A percentile compares a stretch with the other conserved stretches of the same genome.
Conservation (phyloP, 2,888 invertebrate species). For the Leucoma salicis region DNA sequence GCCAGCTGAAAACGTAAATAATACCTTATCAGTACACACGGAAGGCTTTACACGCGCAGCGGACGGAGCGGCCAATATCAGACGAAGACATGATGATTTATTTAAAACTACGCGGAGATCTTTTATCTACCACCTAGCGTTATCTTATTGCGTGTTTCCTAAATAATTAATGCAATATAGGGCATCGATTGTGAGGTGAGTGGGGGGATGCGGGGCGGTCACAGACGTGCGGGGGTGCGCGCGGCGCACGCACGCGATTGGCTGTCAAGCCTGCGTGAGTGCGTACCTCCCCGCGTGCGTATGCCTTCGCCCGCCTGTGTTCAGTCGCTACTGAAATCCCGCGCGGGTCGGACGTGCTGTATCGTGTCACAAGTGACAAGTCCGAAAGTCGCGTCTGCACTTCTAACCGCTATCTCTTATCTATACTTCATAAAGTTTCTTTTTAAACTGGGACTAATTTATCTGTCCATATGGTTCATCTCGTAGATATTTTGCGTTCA, state of each 20-base stretch:
- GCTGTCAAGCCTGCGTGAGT: conserved; percentile 77
- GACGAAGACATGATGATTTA: conserved; percentile 65
- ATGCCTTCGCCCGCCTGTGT: conserved; percentile 59
- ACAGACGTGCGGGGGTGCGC: conserved; percentile 73
- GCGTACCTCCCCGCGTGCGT: conserved; percentile 80
- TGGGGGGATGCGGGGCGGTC: conserved; percentile 67
- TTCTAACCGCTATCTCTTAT: conserved; percentile 48
- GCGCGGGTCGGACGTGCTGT: conserved; percentile 57
- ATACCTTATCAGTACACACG: conserved; percentile 51
- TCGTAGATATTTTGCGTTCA: conserved; percentile 90
- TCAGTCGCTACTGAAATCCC: conserved; percentile 68
- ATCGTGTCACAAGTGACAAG: conserved; percentile 47
- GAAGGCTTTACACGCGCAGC: conserved; percentile 37
- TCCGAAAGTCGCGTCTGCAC: conserved; percentile 59
- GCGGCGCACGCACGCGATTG: conserved; percentile 81
- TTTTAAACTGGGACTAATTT: conserved; percentile 63
- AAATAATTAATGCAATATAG: conserved; percentile 83
- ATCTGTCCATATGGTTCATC: conserved; percentile 91
- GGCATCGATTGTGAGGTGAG: conserved; percentile 82
- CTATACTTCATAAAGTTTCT: conserved; percentile 51
- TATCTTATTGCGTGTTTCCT: conserved; percentile 83
- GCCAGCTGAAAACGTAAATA: conserved; percentile 58
- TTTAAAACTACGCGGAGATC: conserved; percentile 70
- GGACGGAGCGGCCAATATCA: conserved; percentile 28
- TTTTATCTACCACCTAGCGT: conserved; percentile 80